Base-by-base conservation (phyloP, 2,888 invertebrate genomes). In the Eupithecia pulchellata region DNA sequence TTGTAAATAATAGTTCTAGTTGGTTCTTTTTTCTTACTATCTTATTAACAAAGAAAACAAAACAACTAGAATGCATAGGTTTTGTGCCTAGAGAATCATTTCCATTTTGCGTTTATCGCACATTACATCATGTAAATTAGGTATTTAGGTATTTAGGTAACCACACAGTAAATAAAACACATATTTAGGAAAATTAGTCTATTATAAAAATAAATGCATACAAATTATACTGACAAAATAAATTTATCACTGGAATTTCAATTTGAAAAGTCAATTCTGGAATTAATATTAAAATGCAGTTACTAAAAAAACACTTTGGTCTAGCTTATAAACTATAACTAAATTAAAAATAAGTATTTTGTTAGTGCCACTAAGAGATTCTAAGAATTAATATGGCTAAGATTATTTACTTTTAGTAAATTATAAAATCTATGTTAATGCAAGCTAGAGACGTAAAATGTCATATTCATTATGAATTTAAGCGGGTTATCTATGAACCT, bases 271-370 rank as follows among this genome's bases (percentile, higher is more conserved):
- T 42, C 39, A 29, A 64, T 65, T 57, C 58, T 63, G 55, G 58
- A 69, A 72, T 66, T 29, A 67, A 66, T 60, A 58, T 69, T 61
- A n/a, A 36, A 58, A 75, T 72, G 70, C 72, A 72, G 72, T 71
- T 73, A 69, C 65, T 73, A 75, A 67, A 73, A n/a, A 62, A 73
- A 77, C 80, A 82, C 88, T 88, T 88, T 88, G 88, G 88, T 83
- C 77, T 84, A 77, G 68, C 78, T 77, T 82, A 81, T 70, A 77
- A 75, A 78, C 77, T 80, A 79, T 71, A 64, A 64, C 75, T 73
- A 71, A 58, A 71, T 69, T 74, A 69, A 72, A 52, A 52, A 64
- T 52, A 77, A 75, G 75, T 78, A 77, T 75, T 71, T 68, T 69
- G 64, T 77, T 76, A 78, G 75, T 76, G 77, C 76, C 77, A 77